phyloP scores from a whole-genome alignment of 2,888 invertebrate genomes.

The Anthophora plumipes region DNA sequence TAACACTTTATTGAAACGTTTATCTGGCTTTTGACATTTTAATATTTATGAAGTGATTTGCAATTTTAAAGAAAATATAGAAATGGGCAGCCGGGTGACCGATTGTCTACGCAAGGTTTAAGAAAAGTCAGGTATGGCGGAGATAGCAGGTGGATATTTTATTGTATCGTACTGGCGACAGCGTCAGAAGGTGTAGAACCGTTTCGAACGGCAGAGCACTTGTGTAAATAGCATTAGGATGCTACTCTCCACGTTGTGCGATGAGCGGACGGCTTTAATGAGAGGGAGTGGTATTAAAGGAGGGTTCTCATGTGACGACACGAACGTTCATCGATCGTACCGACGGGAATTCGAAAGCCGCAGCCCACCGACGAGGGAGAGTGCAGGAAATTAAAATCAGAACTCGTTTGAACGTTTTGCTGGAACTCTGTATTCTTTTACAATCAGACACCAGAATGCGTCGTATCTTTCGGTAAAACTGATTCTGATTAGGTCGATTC shows the following conservation, averaged over 20 bases:
- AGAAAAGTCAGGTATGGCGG: not conserved
- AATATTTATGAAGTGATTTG: too few relatives aligned
- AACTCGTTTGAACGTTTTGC: conserved; percentile 49
- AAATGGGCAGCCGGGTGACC: too few relatives aligned
- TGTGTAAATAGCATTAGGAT: conserved; percentile 75
- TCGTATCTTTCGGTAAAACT: conserved; percentile 1
- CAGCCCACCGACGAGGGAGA: conserved; percentile 26
- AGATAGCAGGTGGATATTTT: conserved; percentile 34
- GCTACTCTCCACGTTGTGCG: conserved; percentile 65
- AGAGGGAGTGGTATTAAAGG: conserved; percentile 69
- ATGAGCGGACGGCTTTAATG: conserved; percentile 71
- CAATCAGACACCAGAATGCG: not conserved
- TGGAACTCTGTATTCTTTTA: not conserved
- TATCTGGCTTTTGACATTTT: not conserved
- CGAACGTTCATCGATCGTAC: conserved; percentile 71
- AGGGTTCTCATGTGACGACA: conserved; percentile 69
- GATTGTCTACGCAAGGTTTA: too few relatives aligned
- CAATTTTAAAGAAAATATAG: too few relatives aligned
- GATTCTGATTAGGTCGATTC: conserved; percentile 5
- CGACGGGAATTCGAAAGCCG: conserved; percentile 70
- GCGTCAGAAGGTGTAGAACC: conserved; percentile 32
- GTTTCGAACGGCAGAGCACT: conserved; percentile 60
- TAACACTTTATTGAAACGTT: not conserved
- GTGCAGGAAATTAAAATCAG: conserved; percentile 65
- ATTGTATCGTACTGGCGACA: conserved; percentile 23